Evolutionary conservation across 2,113 vertebrate species (phyloP).

Genomic region (Pteruthius melanotis): DNA sequence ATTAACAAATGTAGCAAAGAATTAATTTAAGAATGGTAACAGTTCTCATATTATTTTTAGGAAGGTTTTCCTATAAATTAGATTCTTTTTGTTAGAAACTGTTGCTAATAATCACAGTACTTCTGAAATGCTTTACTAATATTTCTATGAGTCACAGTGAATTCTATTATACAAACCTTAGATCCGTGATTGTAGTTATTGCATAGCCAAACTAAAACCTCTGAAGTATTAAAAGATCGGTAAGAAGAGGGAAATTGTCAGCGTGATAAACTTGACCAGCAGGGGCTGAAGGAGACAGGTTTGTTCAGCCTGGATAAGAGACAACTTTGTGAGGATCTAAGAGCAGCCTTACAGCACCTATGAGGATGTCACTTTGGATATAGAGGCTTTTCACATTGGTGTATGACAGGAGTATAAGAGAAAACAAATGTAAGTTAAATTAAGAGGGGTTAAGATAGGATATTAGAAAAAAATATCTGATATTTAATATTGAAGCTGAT

Average conservation of each 20-base stretch:
- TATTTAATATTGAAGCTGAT: background rate
- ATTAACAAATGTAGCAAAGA: background rate
- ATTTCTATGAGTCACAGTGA: background rate
- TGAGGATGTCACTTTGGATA: accelerated
- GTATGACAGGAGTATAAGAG: background rate
- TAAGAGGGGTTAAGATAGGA: background rate
- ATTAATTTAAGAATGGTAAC: background rate
- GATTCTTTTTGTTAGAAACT: background rate
- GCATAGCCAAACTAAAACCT: background rate
- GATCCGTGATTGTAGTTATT: background rate
- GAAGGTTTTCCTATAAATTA: background rate
- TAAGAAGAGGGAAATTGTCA: background rate
- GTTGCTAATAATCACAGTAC: background rate
- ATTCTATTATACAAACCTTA: background rate
- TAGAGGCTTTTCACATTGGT: background rate
- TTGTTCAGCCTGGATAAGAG: background rate
- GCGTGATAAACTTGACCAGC: background rate
- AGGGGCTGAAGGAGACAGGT: background rate
- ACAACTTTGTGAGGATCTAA: background rate
- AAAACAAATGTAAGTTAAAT: background rate
- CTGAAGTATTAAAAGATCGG: background rate
- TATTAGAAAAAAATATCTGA: background rate
- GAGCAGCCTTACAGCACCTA: background rate
- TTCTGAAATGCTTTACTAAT: background rate
- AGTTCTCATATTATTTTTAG: background rate